Percentiles rank a stretch among this genome's conserved stretches.
Conservation (phyloP, 2,888 invertebrate species). For the Poecilobothrus nobilitatus region DNA sequence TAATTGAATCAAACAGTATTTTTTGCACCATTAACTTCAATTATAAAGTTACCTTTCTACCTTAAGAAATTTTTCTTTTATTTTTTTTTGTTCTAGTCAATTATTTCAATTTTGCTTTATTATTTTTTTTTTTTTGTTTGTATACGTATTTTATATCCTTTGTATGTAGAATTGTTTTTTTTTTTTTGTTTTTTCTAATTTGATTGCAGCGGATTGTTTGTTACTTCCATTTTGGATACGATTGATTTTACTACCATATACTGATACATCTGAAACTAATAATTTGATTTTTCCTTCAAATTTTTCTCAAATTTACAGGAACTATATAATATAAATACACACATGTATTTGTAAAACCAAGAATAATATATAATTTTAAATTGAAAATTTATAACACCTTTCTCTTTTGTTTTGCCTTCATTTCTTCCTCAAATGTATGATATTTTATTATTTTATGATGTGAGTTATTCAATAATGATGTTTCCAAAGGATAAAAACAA, state of each 20-base stretch:
- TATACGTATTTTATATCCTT: not conserved
- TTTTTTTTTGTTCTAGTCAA: constrained; percentile 10
- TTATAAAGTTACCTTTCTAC: constrained; percentile 14
- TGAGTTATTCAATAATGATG: no score
- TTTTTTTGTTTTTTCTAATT: not conserved
- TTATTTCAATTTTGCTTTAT: not conserved
- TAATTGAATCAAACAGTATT: constrained; percentile 19
- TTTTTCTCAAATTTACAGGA: no score
- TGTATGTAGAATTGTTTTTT: not conserved
- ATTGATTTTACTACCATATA: not conserved
- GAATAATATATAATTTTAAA: no score
- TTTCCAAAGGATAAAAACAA: no score
- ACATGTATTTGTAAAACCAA: no score
- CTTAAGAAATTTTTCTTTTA: constrained; percentile 13
- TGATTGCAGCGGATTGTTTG: not conserved
- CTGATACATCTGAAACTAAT: not conserved
- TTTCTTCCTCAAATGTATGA: no score
- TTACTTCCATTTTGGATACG: not conserved
- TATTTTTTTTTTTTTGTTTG: not conserved
- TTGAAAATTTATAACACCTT: no score
- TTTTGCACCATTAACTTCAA: constrained; percentile 17
- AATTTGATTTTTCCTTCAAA: no score
- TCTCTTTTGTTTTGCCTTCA: no score
- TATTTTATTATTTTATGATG: no score
- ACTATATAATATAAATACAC: no score